Percentiles rank a stretch among this genome's conserved stretches.
Conservation (phyloP, 2,797 vertebrate species). For the Pangasius sanitwongsei region DNA sequence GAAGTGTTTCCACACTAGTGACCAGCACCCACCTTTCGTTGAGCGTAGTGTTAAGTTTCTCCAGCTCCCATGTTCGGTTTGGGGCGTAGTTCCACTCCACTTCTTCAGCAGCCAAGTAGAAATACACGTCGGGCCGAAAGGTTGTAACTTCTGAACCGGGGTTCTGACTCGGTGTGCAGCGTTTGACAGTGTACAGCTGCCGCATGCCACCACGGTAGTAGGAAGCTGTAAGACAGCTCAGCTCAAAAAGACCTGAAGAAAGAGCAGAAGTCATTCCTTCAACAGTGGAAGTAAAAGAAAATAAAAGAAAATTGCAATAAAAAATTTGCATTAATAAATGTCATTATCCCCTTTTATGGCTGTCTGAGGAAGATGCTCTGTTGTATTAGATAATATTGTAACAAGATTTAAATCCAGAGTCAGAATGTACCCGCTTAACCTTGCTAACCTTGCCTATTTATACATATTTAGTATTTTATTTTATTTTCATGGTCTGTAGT, state of each 20-base stretch:
- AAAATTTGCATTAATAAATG: background rate
- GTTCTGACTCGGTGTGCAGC: background rate
- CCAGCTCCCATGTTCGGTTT: slow-evolving; percentile 42
- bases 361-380: background rate
- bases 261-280: background rate
- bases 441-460: background rate
- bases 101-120: slow-evolving; percentile 54
- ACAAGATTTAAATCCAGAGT: background rate
- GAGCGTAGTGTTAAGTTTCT: slow-evolving; percentile 31
- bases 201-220: slow-evolving; percentile 46
- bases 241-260: slow-evolving; percentile 44
- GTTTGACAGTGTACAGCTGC: slow-evolving; percentile 43
- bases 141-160: background rate
- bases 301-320: background rate
- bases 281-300: background rate
- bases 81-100: slow-evolving; percentile 53
- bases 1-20: background rate
- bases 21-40: slow-evolving; percentile 19
- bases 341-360: too few species aligned
- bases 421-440: background rate
- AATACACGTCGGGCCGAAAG: slow-evolving; percentile 1
- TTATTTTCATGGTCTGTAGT: background rate
- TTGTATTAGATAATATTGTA: background rate
- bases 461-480: background rate
- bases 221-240: slow-evolving; percentile 39